Evolutionary conservation across 2,797 vertebrate species (phyloP).

Genomic region (Neopelma chrysocephalum): DNA sequence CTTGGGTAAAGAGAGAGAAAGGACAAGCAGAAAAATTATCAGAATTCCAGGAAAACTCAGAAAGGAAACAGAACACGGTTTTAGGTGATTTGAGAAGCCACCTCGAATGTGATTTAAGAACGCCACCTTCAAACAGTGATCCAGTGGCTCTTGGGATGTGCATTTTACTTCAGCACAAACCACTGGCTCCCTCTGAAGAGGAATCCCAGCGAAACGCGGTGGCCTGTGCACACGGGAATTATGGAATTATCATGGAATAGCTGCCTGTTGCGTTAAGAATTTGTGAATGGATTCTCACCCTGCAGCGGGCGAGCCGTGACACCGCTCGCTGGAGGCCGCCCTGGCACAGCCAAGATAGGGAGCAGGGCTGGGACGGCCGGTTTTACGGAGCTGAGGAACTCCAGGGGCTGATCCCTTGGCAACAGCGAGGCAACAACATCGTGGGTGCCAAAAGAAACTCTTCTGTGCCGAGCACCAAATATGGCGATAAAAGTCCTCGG

Average conservation of each 20-base stretch:
- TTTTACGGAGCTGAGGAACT: neutral
- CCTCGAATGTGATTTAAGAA: neutral
- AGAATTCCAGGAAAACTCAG: neutral
- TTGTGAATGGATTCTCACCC: fast-evolving
- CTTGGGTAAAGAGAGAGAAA: neutral
- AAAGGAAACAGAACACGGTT: neutral
- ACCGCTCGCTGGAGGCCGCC: fast-evolving
- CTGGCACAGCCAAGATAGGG: fast-evolving
- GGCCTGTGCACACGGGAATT: fast-evolving
- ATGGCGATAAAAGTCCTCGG: neutral
- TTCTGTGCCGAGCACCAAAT: neutral
- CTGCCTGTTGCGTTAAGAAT: fast-evolving
- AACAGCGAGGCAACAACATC: neutral
- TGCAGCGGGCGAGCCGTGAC: fast-evolving
- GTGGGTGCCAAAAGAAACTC: neutral
- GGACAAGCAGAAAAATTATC: too few species aligned
- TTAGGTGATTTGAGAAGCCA: neutral
- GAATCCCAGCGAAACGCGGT: fast-evolving
- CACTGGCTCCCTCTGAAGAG: fast-evolving
- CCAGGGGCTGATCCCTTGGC: neutral
- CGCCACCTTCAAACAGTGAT: fast-evolving
- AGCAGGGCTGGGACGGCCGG: neutral
- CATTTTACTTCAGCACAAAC: neutral
- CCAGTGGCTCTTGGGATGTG: fast-evolving
- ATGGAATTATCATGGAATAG: fast-evolving